Conservation (phyloP, 2,113 vertebrate genomes). For the Etia nguti region DNA sequence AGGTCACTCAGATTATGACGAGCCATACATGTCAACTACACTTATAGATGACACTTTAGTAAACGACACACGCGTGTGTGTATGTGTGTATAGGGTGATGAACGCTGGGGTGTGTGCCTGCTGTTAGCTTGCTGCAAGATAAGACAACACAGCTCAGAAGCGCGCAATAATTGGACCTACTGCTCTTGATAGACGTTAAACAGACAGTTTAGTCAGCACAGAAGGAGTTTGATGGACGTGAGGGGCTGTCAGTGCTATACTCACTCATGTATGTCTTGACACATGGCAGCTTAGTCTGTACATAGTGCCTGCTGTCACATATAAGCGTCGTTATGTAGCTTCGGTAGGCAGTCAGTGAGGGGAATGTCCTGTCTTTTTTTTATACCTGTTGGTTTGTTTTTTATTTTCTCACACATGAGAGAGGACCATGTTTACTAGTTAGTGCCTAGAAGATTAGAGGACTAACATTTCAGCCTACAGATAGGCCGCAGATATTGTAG, state of each 20-base stretch:
- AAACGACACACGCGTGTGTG: neutral
- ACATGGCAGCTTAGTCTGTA: constrained; percentile 55
- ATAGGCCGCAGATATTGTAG: constrained; percentile 12
- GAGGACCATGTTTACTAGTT: constrained; percentile 58
- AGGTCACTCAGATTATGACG: neutral
- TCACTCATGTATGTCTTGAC: constrained; percentile 69
- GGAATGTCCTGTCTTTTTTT: constrained; percentile 56
- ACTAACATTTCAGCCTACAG: neutral
- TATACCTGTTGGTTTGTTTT: constrained; percentile 47
- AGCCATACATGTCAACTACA: neutral
- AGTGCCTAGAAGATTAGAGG: constrained; percentile 43
- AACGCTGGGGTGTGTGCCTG: neutral
- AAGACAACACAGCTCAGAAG: neutral
- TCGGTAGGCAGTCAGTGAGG: constrained; percentile 18
- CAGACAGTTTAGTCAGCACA: neutral
- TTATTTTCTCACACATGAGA: constrained; percentile 12
- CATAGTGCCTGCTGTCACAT: constrained; percentile 52
- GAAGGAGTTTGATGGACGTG: constrained; percentile 66
- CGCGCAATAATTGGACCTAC: neutral
- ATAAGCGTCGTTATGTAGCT: constrained; percentile 66
- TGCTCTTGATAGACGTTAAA: neutral
- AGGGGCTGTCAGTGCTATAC: constrained; percentile 52
- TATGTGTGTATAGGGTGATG: neutral
- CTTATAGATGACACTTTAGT: neutral
- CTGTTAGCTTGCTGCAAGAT: constrained; percentile 2